These are phyloP conservation scores for Calonectris borealis DNA, from an alignment of 2,113 vertebrate species.

Conservation along the genomic window DNA sequence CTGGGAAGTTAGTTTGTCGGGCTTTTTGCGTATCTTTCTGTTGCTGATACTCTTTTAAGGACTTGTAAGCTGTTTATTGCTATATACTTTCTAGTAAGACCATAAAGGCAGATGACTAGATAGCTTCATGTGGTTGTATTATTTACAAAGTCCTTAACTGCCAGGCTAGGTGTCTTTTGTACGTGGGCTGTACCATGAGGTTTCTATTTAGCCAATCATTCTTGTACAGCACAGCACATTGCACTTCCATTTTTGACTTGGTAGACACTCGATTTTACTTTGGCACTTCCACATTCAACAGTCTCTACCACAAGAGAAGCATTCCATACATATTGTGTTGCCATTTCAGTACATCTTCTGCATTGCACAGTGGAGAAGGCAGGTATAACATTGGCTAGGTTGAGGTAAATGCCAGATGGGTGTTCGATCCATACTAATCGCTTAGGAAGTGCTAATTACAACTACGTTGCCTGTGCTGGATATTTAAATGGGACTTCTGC, in stretches of 20 bases:
- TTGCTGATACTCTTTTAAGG: not conserved
- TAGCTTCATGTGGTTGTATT: not conserved
- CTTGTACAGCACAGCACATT: not conserved
- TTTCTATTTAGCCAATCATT: not conserved
- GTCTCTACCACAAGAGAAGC: accelerated
- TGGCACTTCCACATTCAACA: not conserved
- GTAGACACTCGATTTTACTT: not conserved
- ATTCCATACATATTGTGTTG: accelerated
- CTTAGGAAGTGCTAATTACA: not conserved
- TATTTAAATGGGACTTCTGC: not conserved
- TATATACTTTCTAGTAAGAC: not conserved
- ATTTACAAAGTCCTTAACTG: not conserved
- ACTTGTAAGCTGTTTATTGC: not conserved
- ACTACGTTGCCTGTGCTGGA: not conserved
- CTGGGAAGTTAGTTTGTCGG: not conserved
- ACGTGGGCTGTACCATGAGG: not conserved
- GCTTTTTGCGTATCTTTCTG: not conserved
- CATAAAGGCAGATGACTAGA: too few species aligned
- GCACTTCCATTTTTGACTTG: not conserved
- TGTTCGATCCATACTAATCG: not conserved
- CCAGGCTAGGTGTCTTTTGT: not conserved
- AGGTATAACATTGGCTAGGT: not conserved
- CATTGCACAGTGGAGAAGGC: not conserved
- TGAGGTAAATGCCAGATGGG: not conserved
- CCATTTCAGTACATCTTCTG: not conserved